Base-by-base conservation (phyloP, 2,113 vertebrate species). In the Siniperca knerii region DNA sequence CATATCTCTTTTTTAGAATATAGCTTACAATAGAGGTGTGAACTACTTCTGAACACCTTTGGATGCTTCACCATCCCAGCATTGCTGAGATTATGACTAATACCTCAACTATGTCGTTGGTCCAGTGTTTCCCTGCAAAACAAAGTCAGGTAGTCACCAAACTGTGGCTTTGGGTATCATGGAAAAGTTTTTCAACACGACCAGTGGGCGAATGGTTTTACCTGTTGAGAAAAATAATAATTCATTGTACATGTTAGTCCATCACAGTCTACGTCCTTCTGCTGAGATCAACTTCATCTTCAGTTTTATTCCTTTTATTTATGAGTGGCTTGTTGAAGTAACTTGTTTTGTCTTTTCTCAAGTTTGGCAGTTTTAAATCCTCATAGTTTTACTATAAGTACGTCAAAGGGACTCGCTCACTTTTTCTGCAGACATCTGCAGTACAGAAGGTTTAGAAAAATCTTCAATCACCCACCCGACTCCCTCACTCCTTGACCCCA, bases 21-120 rank as follows among this genome's bases (percentile, higher is more conserved):
- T 48, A 35, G 3, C 6, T 20, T 25, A 20, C 29, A 8, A 3
- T 68, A 10, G 57, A 77, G 67, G 50, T 61, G 80, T 71, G 58
- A 58, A 20, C 52, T 13, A 3, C 42, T 40, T 83, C 55, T 6
- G 2, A 18, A 77, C 42, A 58, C 42, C 20, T 60, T 12, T 54
- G 42, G 29, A 23, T 75, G 70, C 52, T 64, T 77, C 20, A 57
- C 12, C 70, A 13, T 64, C 40, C 58, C 62, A 82, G 4, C n/a
- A 42, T 74, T 86, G 40, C 21, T 46, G 1, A 84, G 52, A 15
- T 35, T 16, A 9, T 91, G 85, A 92, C 65, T 82, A 71, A 77
- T 76, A 10, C 79, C 54, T 69, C 0, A 80, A 33, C 21, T 60
- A 91, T 90, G 90, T 60, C 4, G 66, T 55, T 58, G n/a, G 50